Conservation (phyloP, 23 tunicate species). For the Phallusia fumigata region DNA sequence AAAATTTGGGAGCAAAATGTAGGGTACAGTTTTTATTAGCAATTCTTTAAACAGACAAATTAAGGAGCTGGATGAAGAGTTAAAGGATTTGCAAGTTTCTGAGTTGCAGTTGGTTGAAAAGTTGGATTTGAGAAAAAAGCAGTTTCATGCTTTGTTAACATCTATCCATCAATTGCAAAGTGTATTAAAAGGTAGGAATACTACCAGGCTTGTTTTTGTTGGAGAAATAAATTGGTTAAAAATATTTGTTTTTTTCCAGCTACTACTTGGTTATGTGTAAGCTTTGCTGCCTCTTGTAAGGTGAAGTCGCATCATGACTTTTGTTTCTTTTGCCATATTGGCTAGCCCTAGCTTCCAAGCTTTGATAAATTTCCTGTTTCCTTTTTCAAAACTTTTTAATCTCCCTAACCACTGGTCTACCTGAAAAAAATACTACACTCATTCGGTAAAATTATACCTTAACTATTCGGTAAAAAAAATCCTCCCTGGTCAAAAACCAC, state of each 20-base stretch:
- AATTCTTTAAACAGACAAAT: slow-evolving; percentile 42
- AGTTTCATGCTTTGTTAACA: slow-evolving; percentile 82
- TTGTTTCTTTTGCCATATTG: too few relatives aligned
- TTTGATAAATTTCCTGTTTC: background rate
- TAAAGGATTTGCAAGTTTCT: slow-evolving; percentile 44
- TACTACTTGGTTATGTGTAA: too few relatives aligned
- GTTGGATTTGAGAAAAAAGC: slow-evolving; percentile 69
- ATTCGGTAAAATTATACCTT: too few relatives aligned
- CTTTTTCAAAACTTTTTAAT: too few relatives aligned
- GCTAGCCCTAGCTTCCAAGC: background rate
- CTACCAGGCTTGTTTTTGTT: background rate
- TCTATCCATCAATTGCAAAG: slow-evolving; percentile 68
- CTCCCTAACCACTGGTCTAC: too few relatives aligned
- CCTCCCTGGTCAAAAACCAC: too few relatives aligned
- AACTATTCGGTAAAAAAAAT: too few relatives aligned
- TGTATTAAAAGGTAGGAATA: slow-evolving; percentile 37
- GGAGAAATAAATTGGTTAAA: background rate
- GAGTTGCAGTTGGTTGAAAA: slow-evolving; percentile 58
- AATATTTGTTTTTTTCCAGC: background rate
- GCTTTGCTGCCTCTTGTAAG: too few relatives aligned
- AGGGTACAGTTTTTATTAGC: too few relatives aligned
- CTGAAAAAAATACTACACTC: too few relatives aligned
- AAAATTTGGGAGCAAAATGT: too few relatives aligned
- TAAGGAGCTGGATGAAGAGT: slow-evolving; percentile 48
- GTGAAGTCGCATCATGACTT: too few relatives aligned